Evolutionary conservation across 2,888 invertebrate species (phyloP).

Genomic region (Erynnis tages): DNA sequence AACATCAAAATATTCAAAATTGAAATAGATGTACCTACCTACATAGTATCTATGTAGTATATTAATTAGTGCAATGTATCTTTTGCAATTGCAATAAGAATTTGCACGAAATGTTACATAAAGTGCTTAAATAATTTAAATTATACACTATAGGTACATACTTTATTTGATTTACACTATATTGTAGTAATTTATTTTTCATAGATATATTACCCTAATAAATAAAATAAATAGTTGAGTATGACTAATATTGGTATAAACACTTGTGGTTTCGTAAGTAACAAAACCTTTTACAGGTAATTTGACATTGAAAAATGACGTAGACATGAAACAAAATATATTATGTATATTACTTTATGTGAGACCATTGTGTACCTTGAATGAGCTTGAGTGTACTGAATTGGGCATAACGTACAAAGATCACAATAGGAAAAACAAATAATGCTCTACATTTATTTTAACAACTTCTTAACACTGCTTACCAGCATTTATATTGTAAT

Average conservation of each 20-base stretch:
- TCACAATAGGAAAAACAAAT: conserved; percentile 33
- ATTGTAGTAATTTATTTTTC: too few species aligned
- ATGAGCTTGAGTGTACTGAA: conserved; percentile 39
- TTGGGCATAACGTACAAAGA: conserved; percentile 41
- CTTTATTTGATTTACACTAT: too few species aligned
- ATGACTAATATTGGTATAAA: conserved; percentile 46
- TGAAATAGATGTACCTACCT: too few species aligned
- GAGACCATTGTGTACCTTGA: conserved; percentile 41
- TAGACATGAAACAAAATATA: conserved; percentile 35
- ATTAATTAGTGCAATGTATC: too few species aligned
- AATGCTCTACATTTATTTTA: conserved; percentile 29
- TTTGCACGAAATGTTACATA: too few species aligned
- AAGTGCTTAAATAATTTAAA: too few species aligned
- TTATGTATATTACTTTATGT: conserved; percentile 28
- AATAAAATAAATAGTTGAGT: too few species aligned
- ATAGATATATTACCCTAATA: too few species aligned
- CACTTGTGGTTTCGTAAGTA: conserved; percentile 48
- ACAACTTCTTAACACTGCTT: conserved; percentile 24
- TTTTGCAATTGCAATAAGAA: too few species aligned
- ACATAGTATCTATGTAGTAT: too few species aligned
- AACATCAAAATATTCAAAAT: too few species aligned
- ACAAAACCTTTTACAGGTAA: conserved; percentile 48
- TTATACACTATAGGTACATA: background rate
- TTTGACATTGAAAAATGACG: conserved; percentile 55
- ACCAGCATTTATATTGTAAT: conserved; percentile 9